These are phyloP conservation scores for Smithornis capensis DNA, from an alignment of 2,113 vertebrate genomes.

Conservation along the genomic window DNA sequence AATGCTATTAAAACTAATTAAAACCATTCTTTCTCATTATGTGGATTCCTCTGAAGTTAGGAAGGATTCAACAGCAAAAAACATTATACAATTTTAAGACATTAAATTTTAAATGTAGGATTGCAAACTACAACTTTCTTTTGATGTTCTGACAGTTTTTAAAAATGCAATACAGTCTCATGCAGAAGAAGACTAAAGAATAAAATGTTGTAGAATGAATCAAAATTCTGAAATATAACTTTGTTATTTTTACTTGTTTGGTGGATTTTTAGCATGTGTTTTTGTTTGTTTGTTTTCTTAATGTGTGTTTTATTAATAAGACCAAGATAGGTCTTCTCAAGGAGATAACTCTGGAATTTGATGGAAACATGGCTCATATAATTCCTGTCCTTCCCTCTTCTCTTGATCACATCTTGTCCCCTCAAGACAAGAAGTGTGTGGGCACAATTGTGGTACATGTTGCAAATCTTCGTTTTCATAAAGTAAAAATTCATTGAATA, in stretches of 20 bases:
- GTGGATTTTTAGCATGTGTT: background rate
- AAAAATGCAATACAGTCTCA: background rate
- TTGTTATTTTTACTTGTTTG: background rate
- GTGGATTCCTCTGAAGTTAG: background rate
- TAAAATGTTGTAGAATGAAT: background rate
- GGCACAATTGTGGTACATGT: background rate
- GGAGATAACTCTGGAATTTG: background rate
- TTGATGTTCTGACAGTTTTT: background rate
- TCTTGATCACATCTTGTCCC: background rate
- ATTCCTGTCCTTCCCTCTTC: background rate
- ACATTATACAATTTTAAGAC: background rate
- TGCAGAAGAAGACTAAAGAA: background rate
- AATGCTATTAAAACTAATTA: background rate
- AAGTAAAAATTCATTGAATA: background rate
- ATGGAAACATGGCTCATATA: background rate
- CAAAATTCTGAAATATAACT: background rate
- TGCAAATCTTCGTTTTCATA: background rate
- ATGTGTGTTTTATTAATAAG: background rate
- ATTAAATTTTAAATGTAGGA: background rate
- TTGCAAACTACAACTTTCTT: background rate
- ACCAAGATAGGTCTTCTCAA: background rate
- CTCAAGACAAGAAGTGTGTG: background rate
- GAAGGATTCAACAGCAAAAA: background rate
- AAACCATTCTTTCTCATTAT: conserved; percentile 11
- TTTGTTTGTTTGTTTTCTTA: background rate